A percentile compares a stretch with the other conserved stretches of the same genome.
Conservation (phyloP, 2,113 vertebrate genomes). For the Melanocharis versteri region DNA sequence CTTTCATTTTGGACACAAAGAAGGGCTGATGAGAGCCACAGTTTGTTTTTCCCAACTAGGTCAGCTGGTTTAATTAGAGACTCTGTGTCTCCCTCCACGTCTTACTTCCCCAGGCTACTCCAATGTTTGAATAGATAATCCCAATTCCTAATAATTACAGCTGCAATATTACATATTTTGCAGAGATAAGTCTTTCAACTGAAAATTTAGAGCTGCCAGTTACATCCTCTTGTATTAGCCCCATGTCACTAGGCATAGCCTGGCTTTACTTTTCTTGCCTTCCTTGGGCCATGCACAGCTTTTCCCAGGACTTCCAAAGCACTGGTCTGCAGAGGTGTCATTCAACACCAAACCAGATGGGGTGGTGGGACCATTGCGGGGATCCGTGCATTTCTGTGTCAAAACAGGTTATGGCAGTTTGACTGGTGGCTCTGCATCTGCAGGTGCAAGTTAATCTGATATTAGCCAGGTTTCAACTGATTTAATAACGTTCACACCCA, state of each 20-base stretch:
- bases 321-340: not conserved
- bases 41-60: conserved; percentile 30
- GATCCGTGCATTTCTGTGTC: not conserved
- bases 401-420: not conserved
- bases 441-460: conserved; percentile 18
- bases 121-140: conserved; percentile 42
- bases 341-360: not conserved
- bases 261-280: not conserved
- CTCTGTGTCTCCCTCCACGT: not conserved
- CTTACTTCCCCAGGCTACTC: conserved; percentile 23
- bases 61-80: conserved; percentile 33
- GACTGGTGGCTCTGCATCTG: not conserved
- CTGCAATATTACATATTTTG: conserved; percentile 5
- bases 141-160: conserved; percentile 41
- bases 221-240: not conserved
- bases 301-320: not conserved
- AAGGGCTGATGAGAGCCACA: not conserved
- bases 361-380: not conserved
- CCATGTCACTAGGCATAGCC: not conserved
- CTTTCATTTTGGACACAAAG: not conserved
- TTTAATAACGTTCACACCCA: conserved; percentile 31
- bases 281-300: not conserved
- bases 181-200: not conserved
- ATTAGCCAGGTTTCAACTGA: conserved; percentile 13
- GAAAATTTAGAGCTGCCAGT: not conserved